Base-by-base conservation (phyloP, 1,140 invertebrate genomes). In the Campoletis sonorensis region DNA sequence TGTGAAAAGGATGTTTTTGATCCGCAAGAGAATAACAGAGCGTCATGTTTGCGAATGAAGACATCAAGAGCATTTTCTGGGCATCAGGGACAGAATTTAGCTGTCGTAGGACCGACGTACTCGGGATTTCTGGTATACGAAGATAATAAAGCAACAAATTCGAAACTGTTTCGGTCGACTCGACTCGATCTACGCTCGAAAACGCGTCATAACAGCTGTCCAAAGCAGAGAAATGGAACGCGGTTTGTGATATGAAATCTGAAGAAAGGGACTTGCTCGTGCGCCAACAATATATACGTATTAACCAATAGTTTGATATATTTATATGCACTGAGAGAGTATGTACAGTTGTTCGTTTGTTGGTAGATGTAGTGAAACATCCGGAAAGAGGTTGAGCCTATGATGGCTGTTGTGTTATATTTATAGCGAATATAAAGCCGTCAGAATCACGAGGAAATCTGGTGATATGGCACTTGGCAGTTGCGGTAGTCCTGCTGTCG, bases 401-500 rank as follows among this genome's bases (percentile, higher is more conserved):
- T 33, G 11, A 33, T 18, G n/a, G 73, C n/a, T 40, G 45, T n/a
- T 8, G 23, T 61, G n/a, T 30, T 64, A 64, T 54, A 37, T 78
- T 26, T 67, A 26, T 21, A 37, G 54, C 18, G 21, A 78, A 33
- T 54, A 21, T 54, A 21, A 23, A 77, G 7, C 76, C 76, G 27
- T 67, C 61, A 33, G 21, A n/a, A 78, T 78, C 73, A 77, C 27
- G 27, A 54, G 27, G 51, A 61, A 77, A 77, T 23, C 73, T 77
- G 54, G 73, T 40, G 73, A 58, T 77, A 77, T 78, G 76, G 76
- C 76, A 78, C 58, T 78, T 67, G 76, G 37, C 76, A 78, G 73
- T 64, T 77, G 73, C 51, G 79, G 68, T 76, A 85, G 83, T 85
- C 82, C 85, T 61, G 79, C 85, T 61, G 79, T 71, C 81, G 73